Evolutionary conservation across 2,797 vertebrate genomes (phyloP).

Genomic region (Taenioides sp.): DNA sequence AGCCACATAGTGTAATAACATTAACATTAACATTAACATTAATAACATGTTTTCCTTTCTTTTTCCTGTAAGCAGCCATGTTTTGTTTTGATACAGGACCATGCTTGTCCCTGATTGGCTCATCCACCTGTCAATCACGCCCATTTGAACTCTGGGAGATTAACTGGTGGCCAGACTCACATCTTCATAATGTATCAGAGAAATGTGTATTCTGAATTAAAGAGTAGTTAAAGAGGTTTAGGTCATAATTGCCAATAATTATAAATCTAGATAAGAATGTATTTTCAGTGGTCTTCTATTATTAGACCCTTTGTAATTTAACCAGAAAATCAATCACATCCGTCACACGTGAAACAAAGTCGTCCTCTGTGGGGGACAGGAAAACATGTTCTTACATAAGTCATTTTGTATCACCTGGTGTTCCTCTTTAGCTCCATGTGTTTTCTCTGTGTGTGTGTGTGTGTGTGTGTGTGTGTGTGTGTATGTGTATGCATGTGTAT

Average conservation of each 20-base stretch:
- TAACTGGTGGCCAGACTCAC: too few species aligned
- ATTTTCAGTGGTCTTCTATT: neutral
- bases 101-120: too few species aligned
- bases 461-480: neutral
- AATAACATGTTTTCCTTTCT: neutral
- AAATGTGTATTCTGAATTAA: too few species aligned
- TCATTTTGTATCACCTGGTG: neutral
- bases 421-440: neutral
- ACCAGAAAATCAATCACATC: neutral
- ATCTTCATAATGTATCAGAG: too few species aligned
- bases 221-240: too few species aligned
- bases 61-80: neutral
- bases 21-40: too few species aligned
- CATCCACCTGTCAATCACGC: too few species aligned
- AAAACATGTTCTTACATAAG: constrained; percentile 6
- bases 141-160: too few species aligned
- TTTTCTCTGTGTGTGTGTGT: neutral
- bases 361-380: neutral
- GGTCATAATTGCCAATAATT: neutral
- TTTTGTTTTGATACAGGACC: too few species aligned
- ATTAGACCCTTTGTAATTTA: neutral
- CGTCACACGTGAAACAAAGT: neutral
- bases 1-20: too few species aligned
- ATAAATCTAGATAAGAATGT: neutral
- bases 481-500: constrained; percentile 5